These are phyloP conservation scores for Triplophysa bombifrons DNA, from an alignment of 2,797 vertebrate genomes.

Conservation along the genomic window DNA sequence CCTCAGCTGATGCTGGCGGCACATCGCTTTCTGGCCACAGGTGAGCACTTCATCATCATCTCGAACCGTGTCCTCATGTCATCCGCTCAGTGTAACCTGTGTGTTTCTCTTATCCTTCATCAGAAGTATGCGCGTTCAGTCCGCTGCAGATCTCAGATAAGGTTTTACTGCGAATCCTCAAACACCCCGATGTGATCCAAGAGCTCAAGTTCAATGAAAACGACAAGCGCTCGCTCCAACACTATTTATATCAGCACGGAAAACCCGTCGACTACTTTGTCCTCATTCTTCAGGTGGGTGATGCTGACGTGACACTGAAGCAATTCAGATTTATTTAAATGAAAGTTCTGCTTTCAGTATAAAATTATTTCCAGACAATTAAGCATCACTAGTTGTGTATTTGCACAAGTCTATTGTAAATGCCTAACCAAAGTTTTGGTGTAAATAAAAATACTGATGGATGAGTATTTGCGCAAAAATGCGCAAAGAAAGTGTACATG, in stretches of 20 bases:
- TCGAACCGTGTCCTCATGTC: no score
- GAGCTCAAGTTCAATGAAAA: constrained; percentile 89
- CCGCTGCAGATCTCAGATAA: constrained; percentile 88
- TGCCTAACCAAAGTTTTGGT: no score
- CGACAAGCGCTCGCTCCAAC: constrained; percentile 77
- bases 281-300: constrained; percentile 89
- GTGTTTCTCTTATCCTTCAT: neutral
- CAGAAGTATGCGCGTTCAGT: constrained; percentile 90
- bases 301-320: neutral
- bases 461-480: no score
- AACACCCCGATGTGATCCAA: constrained; percentile 92
- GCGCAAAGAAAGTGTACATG: no score
- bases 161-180: constrained; percentile 88
- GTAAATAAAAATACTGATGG: no score
- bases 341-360: no score
- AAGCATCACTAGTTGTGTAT: no score
- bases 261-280: constrained; percentile 89
- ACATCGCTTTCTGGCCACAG: constrained; percentile 94
- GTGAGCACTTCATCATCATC: constrained; percentile 61
- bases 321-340: no score
- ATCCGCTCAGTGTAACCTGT: neutral
- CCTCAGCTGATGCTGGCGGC: constrained; percentile 94
- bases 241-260: constrained; percentile 89
- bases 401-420: no score
- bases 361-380: no score